Evolutionary conservation across 92 coral and sea anemone species (phyloP).

Genomic region (Porites rus): DNA sequence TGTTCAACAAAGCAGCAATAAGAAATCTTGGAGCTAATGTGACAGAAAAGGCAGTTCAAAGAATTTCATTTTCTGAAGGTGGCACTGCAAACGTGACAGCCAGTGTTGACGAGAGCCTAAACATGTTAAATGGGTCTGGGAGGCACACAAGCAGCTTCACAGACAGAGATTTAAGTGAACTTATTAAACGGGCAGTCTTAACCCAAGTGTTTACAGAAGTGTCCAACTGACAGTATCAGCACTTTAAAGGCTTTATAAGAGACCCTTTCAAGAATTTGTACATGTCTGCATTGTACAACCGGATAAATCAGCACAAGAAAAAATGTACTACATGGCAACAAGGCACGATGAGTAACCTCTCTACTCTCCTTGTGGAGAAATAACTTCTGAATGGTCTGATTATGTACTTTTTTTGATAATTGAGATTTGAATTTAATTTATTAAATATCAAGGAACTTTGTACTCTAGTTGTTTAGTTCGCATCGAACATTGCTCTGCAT

Average conservation of each 20-base stretch:
- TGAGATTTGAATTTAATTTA: too few relatives aligned
- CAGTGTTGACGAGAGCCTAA: conserved; percentile 10
- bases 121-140: conserved; percentile 28
- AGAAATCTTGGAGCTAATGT: conserved; percentile 54
- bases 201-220: conserved; percentile 8
- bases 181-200: conserved; percentile 34
- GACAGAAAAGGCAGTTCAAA: conserved; percentile 46
- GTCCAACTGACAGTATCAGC: conserved; percentile 28
- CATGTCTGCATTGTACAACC: conserved; percentile 44
- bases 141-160: conserved; percentile 44
- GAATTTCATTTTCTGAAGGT: conserved; percentile 49
- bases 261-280: conserved; percentile 35
- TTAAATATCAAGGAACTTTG: too few relatives aligned
- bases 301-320: conserved; percentile 57
- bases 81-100: conserved; percentile 1
- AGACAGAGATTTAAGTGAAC: conserved; percentile 20
- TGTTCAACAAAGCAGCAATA: conserved; percentile 38
- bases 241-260: conserved; percentile 38
- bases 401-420: too few relatives aligned
- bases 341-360: conserved; percentile 21
- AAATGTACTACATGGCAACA: conserved; percentile 36
- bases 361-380: too few relatives aligned
- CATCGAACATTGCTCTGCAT: too few relatives aligned
- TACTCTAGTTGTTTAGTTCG: too few relatives aligned
- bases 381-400: too few relatives aligned